Evolutionary conservation across 2,113 vertebrate genomes (phyloP).

Genomic region (Ailuropoda melanoleuca): DNA sequence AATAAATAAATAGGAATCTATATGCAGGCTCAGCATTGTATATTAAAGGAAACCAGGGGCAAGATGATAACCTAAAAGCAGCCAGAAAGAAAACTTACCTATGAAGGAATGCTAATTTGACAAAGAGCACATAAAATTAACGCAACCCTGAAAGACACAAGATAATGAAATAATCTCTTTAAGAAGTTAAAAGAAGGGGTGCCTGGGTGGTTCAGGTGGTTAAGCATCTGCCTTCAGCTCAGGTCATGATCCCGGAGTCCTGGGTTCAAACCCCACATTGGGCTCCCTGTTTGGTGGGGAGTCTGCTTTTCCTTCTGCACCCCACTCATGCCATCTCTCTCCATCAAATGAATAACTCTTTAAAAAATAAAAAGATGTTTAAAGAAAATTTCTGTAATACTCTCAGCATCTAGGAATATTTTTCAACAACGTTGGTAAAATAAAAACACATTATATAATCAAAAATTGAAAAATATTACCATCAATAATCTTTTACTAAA

Average conservation of each 20-base stretch:
- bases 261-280: not conserved
- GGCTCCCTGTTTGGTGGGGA: not conserved
- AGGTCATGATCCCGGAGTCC: not conserved
- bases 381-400: not conserved
- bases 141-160: not conserved
- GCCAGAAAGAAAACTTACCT: not conserved
- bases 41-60: not conserved
- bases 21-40: not conserved
- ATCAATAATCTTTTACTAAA: not conserved
- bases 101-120: not conserved
- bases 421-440: not conserved
- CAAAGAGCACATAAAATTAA: not conserved
- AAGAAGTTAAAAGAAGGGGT: not conserved
- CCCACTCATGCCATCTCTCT: not conserved
- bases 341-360: not conserved
- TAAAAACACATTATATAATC: not conserved
- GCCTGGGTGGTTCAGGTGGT: not conserved
- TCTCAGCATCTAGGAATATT: not conserved
- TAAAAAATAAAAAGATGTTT: not conserved
- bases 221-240: not conserved
- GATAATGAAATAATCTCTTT: not conserved
- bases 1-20: not conserved
- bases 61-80: not conserved
- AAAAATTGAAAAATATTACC: not conserved
- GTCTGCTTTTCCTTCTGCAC: not conserved